Evolutionary conservation across 1,140 invertebrate species (phyloP).

Genomic region (Matsumurasca onukii): DNA sequence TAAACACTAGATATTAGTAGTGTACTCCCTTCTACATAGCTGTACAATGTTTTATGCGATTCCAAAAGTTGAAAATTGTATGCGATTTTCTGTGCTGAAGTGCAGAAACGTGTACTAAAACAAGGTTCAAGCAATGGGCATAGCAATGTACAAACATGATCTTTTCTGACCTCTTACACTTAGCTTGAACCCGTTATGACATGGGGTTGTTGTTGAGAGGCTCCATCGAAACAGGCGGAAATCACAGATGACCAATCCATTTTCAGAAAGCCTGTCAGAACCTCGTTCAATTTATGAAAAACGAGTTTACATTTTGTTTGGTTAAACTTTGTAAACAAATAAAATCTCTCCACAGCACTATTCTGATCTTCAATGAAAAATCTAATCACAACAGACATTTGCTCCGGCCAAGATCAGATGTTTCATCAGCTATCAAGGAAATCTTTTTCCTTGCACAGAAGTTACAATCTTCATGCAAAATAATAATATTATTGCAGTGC

Average conservation of each 20-base stretch:
- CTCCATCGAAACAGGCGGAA: constrained; percentile 31
- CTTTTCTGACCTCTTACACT: constrained; percentile 21
- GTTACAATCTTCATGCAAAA: constrained; percentile 26
- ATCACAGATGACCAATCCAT: constrained; percentile 24
- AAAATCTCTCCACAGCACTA: constrained; percentile 19
- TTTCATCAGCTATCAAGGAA: constrained; percentile 32
- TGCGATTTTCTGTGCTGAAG: too few relatives aligned
- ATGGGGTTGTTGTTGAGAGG: constrained; percentile 26
- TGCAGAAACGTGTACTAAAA: too few relatives aligned
- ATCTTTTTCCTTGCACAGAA: constrained; percentile 10
- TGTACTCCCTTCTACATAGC: too few relatives aligned
- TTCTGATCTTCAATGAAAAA: constrained; percentile 26
- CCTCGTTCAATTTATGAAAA: not conserved
- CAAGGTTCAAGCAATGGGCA: too few relatives aligned
- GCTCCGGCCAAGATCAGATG: constrained; percentile 27
- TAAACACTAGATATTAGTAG: too few relatives aligned
- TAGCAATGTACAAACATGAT: constrained; percentile 33
- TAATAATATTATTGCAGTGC: constrained; percentile 22
- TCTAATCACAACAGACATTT: constrained; percentile 26
- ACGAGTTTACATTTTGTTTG: not conserved
- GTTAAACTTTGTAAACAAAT: constrained; percentile 19
- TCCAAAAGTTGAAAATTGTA: too few relatives aligned
- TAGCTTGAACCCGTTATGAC: constrained; percentile 24
- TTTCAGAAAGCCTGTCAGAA: constrained; percentile 23
- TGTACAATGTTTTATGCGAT: too few relatives aligned